Evolutionary conservation across 30 jellyfish, hydroid and myxozoan species (phyloP).

Genomic region (Cassiopea xamachana): DNA sequence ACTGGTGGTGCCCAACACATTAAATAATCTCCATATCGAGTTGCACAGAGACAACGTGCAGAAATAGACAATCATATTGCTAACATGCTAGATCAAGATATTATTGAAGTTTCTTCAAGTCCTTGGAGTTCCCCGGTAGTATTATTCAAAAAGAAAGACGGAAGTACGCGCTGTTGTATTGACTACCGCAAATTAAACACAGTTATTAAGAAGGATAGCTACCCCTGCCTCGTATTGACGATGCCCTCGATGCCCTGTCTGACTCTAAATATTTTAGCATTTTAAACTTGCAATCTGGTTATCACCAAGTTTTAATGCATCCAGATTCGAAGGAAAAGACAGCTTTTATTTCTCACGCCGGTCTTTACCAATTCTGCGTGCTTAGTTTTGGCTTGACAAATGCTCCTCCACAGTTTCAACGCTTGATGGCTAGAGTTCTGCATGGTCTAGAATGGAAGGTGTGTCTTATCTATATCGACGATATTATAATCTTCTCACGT

Average conservation of each 20-base stretch:
- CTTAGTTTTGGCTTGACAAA: constrained; percentile 48
- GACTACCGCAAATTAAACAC: constrained; percentile 48
- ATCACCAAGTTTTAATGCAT: constrained; percentile 60
- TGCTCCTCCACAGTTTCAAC: constrained; percentile 66
- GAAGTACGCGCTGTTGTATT: constrained; percentile 51
- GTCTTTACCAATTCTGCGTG: constrained; percentile 28
- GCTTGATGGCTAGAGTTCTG: constrained; percentile 44
- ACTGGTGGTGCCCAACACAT: constrained; percentile 42
- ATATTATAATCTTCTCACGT: constrained; percentile 53
- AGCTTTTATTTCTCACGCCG: constrained; percentile 63
- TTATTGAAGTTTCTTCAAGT: constrained; percentile 15
- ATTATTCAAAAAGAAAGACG: constrained; percentile 57
- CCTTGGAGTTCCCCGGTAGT: constrained; percentile 70
- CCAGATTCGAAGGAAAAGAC: constrained; percentile 29
- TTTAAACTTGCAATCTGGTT: constrained; percentile 52
- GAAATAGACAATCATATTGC: not conserved
- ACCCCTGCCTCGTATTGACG: constrained; percentile 49
- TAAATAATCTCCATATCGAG: not conserved
- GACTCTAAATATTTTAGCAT: constrained; percentile 41
- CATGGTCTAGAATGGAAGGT: constrained; percentile 57
- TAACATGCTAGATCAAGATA: constrained; percentile 24
- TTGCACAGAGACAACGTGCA: constrained; percentile 11
- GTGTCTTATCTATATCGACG: constrained; percentile 64
- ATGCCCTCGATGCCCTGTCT: constrained; percentile 24
- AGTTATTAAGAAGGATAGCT: constrained; percentile 53